These are phyloP conservation scores for Drosophila helvetica DNA, from an alignment of 2,888 invertebrate genomes.

Conservation along the genomic window DNA sequence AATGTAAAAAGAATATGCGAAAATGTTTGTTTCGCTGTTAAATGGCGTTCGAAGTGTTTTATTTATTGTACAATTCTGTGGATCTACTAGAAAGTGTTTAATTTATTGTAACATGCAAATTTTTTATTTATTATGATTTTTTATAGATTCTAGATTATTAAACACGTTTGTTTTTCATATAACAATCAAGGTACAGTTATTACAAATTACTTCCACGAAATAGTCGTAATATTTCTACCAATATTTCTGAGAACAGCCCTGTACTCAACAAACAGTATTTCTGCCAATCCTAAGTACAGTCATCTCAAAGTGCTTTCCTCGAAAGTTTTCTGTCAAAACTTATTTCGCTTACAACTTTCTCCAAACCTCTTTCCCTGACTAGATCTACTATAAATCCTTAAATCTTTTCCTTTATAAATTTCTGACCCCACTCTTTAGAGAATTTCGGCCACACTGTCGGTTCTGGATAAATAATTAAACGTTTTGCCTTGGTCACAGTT, in stretches of 20 bases:
- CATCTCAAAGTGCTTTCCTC: not conserved
- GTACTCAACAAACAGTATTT: not conserved
- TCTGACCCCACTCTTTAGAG: no score
- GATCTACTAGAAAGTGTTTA: no score
- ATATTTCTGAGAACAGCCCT: no score
- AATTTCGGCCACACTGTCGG: not conserved
- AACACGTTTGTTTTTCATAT: no score
- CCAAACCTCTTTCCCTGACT: not conserved
- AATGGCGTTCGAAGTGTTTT: no score
- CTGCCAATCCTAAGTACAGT: not conserved
- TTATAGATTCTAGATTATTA: no score
- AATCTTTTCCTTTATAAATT: not conserved
- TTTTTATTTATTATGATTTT: no score
- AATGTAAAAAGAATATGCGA: not conserved
- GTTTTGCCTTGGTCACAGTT: constrained; percentile 5
- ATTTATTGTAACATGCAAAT: no score
- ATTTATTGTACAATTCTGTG: no score
- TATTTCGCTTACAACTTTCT: not conserved
- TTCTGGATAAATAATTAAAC: not conserved
- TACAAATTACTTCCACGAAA: no score
- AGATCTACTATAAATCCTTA: not conserved
- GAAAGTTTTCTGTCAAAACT: not conserved
- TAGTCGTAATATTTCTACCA: no score
- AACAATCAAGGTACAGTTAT: no score
- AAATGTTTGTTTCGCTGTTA: not conserved